A percentile compares a stretch with the other conserved stretches of the same genome.
phyloP scores from a whole-genome alignment of 2,888 invertebrate genomes.

The Polydrusus tereticollis region DNA sequence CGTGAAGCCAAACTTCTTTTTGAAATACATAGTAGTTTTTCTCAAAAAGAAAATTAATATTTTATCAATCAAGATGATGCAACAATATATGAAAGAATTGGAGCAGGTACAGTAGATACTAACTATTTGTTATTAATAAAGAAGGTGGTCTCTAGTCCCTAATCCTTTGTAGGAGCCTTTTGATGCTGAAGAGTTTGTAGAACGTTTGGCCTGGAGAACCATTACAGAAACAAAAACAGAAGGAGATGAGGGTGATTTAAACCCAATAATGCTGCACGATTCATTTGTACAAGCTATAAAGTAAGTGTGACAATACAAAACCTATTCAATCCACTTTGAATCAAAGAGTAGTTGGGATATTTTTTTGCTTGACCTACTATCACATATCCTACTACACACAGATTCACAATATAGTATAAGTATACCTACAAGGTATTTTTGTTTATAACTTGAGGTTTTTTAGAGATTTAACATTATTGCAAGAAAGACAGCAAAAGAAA shows the following conservation, averaged over 20 bases:
- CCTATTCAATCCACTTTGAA: no score
- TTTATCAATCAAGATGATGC: slow-evolving; percentile 74
- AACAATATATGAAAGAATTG: slow-evolving; percentile 89
- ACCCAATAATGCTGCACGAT: slow-evolving; percentile 88
- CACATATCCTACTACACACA: neutral
- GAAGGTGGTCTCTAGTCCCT: neutral
- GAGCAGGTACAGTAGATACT: slow-evolving; percentile 75
- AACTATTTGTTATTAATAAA: no score
- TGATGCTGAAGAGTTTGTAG: slow-evolving; percentile 97
- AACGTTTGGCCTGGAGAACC: slow-evolving; percentile 94
- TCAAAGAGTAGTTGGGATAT: no score
- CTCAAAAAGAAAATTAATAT: neutral
- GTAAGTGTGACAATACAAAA: no score
- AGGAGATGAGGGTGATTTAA: slow-evolving; percentile 79
- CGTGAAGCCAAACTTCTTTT: no score
- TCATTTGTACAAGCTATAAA: slow-evolving; percentile 95
- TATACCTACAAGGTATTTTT: neutral
- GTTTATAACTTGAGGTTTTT: slow-evolving; percentile 36
- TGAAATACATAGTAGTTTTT: no score
- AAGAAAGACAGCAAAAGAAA: slow-evolving; percentile 88
- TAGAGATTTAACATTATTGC: slow-evolving; percentile 76
- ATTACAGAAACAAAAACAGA: slow-evolving; percentile 80
- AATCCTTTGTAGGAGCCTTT: slow-evolving; percentile 85
- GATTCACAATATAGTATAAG: neutral
- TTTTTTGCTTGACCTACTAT: neutral